Percentiles rank a stretch among this genome's conserved stretches.
phyloP scores from a whole-genome alignment of 1,140 invertebrate species.

The Homarus americanus region DNA sequence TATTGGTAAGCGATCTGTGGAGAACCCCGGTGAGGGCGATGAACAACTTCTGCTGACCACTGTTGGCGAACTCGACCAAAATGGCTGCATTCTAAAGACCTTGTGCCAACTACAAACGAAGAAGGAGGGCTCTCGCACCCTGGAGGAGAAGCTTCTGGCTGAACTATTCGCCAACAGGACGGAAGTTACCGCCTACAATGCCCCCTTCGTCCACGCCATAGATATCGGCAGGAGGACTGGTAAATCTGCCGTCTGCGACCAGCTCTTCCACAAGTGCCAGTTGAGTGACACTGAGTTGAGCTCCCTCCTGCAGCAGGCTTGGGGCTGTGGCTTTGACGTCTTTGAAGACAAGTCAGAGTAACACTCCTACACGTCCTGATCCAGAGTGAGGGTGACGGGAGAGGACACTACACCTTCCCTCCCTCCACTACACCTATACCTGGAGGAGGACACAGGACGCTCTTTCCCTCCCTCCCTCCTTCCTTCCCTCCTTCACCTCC shows the following conservation, averaged over 20 bases:
- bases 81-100: constrained; percentile 44
- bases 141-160: constrained; percentile 24
- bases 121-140: background rate
- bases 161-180: constrained; percentile 23
- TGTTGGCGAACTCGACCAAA: constrained; percentile 26
- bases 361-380: no score
- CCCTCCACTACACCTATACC: no score
- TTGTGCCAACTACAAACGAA: constrained; percentile 52
- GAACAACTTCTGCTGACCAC: background rate
- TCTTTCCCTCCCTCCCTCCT: no score
- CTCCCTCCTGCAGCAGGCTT: constrained; percentile 20
- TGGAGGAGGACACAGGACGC: no score
- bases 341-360: no score
- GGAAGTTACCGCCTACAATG: constrained; percentile 38
- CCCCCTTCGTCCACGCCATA: constrained; percentile 50
- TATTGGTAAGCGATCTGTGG: no score
- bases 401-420: no score
- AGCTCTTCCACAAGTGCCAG: constrained; percentile 43
- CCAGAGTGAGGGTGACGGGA: no score
- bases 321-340: constrained; percentile 19
- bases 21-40: background rate
- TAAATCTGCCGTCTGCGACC: constrained; percentile 31
- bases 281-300: background rate
- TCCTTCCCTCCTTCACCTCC: no score
- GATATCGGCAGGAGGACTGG: constrained; percentile 35